These are phyloP conservation scores for Molossus alvarezi DNA, from an alignment of 2,797 vertebrate genomes.

Conservation along the genomic window DNA sequence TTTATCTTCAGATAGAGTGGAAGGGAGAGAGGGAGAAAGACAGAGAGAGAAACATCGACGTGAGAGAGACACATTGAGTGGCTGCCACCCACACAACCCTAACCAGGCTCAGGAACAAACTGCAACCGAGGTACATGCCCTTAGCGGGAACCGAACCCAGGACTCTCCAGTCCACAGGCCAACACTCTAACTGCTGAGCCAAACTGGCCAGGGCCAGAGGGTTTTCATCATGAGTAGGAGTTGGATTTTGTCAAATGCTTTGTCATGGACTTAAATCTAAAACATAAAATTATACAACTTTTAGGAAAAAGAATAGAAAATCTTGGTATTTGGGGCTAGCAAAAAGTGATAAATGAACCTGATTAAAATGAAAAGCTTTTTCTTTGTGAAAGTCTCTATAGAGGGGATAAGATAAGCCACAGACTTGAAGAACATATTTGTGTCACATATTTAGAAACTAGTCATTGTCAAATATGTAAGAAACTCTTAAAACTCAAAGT, in stretches of 20 bases:
- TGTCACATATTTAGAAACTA: neutral
- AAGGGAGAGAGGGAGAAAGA: too few relatives aligned
- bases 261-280: slow-evolving; percentile 25
- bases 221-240: neutral
- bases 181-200: too few relatives aligned
- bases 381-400: neutral
- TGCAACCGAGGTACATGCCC: too few relatives aligned
- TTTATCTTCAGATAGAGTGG: too few relatives aligned
- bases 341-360: neutral
- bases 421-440: neutral
- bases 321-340: slow-evolving; percentile 15
- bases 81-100: too few relatives aligned
- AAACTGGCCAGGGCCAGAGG: neutral
- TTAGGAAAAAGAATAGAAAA: slow-evolving; percentile 12
- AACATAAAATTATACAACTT: slow-evolving; percentile 52
- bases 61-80: too few relatives aligned
- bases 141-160: too few relatives aligned
- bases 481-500: slow-evolving; percentile 34
- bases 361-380: slow-evolving; percentile 53
- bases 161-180: too few relatives aligned
- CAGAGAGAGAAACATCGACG: too few relatives aligned
- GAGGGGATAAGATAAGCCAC: slow-evolving; percentile 6
- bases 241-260: slow-evolving; percentile 59
- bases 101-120: too few relatives aligned
- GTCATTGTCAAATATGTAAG: slow-evolving; percentile 18